Evolutionary conservation across 1,140 invertebrate genomes (phyloP).

Genomic region (Hyposmocoma kahamanoa): DNA sequence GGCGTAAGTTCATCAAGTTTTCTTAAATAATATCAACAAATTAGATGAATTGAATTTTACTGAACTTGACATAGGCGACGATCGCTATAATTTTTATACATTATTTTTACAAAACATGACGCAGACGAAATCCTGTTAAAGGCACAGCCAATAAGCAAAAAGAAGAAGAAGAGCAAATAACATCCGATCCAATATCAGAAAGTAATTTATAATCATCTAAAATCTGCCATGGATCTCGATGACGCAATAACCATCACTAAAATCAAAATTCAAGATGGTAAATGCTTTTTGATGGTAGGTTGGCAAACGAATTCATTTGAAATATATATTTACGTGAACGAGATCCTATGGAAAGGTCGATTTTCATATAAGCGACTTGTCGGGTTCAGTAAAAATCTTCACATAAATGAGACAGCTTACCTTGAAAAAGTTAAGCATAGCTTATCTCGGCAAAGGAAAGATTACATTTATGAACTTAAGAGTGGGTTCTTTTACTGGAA

Average conservation of each 20-base stretch:
- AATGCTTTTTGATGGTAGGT: slow-evolving; percentile 37
- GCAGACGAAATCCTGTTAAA: no score
- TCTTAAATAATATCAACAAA: no score
- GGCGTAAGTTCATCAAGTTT: no score
- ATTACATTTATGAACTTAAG: slow-evolving; percentile 51
- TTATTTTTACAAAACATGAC: no score
- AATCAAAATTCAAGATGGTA: slow-evolving; percentile 26
- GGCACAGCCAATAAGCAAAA: no score
- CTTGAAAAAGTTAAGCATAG: slow-evolving; percentile 28
- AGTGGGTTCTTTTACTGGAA: slow-evolving; percentile 58
- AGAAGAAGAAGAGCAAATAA: not conserved
- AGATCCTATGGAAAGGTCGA: slow-evolving; percentile 45
- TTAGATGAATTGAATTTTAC: no score
- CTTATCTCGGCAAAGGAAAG: slow-evolving; percentile 32
- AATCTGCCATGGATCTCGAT: slow-evolving; percentile 35
- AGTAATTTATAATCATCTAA: not conserved
- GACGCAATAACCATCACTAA: slow-evolving; percentile 45
- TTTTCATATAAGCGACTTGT: slow-evolving; percentile 41
- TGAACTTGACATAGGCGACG: no score
- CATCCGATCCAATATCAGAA: not conserved
- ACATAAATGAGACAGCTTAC: slow-evolving; percentile 35
- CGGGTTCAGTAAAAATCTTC: slow-evolving; percentile 46
- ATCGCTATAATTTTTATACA: no score
- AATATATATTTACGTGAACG: slow-evolving; percentile 34
- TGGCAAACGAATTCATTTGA: slow-evolving; percentile 47